These are phyloP conservation scores for Camelus dromedarius DNA, from an alignment of 2,113 vertebrate genomes.

Conservation along the genomic window DNA sequence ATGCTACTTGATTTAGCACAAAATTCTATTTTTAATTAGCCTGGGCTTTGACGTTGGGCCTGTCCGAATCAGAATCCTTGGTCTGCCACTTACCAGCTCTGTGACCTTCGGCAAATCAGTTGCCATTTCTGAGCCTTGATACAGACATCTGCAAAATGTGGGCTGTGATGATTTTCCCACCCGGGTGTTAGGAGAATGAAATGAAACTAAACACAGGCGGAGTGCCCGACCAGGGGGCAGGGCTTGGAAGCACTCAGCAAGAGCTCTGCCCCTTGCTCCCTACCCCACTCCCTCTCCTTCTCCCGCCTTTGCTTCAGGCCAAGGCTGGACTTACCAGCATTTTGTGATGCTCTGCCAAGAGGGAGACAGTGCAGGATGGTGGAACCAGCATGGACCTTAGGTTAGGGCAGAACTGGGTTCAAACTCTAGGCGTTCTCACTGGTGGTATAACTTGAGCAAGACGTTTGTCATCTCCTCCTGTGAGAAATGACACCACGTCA, in stretches of 20 bases:
- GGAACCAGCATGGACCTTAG: not conserved
- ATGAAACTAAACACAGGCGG: slow-evolving; percentile 45
- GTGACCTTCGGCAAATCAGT: slow-evolving; percentile 67
- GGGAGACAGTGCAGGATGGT: not conserved
- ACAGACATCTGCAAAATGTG: slow-evolving; percentile 62
- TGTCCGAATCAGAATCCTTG: slow-evolving; percentile 56
- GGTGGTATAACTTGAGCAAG: not conserved
- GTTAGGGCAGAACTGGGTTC: not conserved
- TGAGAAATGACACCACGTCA: not conserved
- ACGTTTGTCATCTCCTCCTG: not conserved
- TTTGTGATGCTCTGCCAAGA: not conserved
- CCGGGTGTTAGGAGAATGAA: not conserved
- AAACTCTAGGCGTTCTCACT: not conserved
- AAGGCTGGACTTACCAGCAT: not conserved
- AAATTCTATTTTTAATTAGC: slow-evolving; percentile 75
- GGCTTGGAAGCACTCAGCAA: not conserved
- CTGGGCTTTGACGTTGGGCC: slow-evolving; percentile 35
- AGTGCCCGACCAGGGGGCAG: slow-evolving; percentile 26
- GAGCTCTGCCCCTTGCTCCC: not conserved
- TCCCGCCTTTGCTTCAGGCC: not conserved
- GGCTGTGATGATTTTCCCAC: slow-evolving; percentile 29
- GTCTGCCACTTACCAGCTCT: slow-evolving; percentile 38
- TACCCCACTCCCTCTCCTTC: not conserved
- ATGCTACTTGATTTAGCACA: slow-evolving; percentile 61
- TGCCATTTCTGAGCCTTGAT: slow-evolving; percentile 64